Evolutionary conservation across 1,140 invertebrate genomes (phyloP).

Genomic region (Hyphantria cunea): DNA sequence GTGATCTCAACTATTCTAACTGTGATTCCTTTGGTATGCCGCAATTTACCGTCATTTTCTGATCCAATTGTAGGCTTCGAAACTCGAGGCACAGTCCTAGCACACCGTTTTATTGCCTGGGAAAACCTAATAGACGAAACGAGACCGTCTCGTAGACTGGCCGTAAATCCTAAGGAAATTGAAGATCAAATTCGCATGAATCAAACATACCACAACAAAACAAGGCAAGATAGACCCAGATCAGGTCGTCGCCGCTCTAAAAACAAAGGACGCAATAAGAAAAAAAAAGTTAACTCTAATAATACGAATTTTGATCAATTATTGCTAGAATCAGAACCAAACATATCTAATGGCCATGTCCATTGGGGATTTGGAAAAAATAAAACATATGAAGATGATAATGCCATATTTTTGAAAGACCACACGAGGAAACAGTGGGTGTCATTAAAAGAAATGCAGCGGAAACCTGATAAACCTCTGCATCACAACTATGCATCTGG

Average conservation of each 20-base stretch:
- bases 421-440: slow-evolving; percentile 77
- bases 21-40: slow-evolving; percentile 86
- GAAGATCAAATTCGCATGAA: slow-evolving; percentile 80
- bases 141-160: slow-evolving; percentile 85
- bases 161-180: slow-evolving; percentile 88
- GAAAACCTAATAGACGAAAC: slow-evolving; percentile 91
- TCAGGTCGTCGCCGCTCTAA: slow-evolving; percentile 70
- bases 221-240: slow-evolving; percentile 65
- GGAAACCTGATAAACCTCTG: slow-evolving; percentile 65
- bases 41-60: slow-evolving; percentile 88
- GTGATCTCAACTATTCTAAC: slow-evolving; percentile 87
- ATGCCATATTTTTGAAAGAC: slow-evolving; percentile 76
- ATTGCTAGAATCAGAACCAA: slow-evolving; percentile 48
- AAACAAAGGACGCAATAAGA: slow-evolving; percentile 73
- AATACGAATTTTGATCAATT: slow-evolving; percentile 60
- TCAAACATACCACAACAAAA: slow-evolving; percentile 69
- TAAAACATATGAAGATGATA: slow-evolving; percentile 75
- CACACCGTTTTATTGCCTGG: slow-evolving; percentile 90
- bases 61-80: slow-evolving; percentile 94
- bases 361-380: slow-evolving; percentile 81
- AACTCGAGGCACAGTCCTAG: slow-evolving; percentile 91
- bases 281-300: slow-evolving; percentile 60
- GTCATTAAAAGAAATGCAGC: slow-evolving; percentile 74
- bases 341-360: slow-evolving; percentile 60
- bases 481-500: slow-evolving; percentile 79